Evolutionary conservation across 2,797 vertebrate genomes (phyloP).

Genomic region (Sebastes vulpes): DNA sequence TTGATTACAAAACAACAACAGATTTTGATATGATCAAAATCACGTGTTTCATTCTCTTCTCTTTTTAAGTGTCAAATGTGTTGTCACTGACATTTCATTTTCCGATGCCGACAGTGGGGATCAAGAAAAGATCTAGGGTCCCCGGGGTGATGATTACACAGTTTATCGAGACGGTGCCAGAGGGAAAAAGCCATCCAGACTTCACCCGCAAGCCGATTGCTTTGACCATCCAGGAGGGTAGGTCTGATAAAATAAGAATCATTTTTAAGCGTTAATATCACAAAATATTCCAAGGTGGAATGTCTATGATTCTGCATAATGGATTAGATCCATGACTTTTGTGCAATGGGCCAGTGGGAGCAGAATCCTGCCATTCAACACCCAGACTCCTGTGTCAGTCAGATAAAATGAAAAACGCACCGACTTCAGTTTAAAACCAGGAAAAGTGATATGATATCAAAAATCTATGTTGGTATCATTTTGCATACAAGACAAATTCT

Average conservation of each 20-base stretch:
- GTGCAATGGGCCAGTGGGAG: background rate
- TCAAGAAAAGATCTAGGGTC: slow-evolving; percentile 85
- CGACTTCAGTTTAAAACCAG: background rate
- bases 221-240: slow-evolving; percentile 90
- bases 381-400: background rate
- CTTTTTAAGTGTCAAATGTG: background rate
- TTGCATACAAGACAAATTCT: background rate
- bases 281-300: background rate
- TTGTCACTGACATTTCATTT: slow-evolving; percentile 45
- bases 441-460: background rate
- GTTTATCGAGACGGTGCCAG: slow-evolving; percentile 86
- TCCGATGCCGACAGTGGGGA: slow-evolving; percentile 61
- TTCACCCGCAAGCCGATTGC: slow-evolving; percentile 90
- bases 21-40: background rate
- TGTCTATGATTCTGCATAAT: slow-evolving; percentile 27
- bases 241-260: background rate
- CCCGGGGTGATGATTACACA: slow-evolving; percentile 89
- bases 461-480: background rate
- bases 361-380: background rate
- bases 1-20: slow-evolving; percentile 17
- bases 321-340: slow-evolving; percentile 13
- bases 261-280: slow-evolving; percentile 1
- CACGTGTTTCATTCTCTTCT: background rate
- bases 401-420: background rate
- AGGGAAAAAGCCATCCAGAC: slow-evolving; percentile 88